These are phyloP conservation scores for Aphyosemion australe DNA, from an alignment of 2,113 vertebrate genomes.

Conservation along the genomic window DNA sequence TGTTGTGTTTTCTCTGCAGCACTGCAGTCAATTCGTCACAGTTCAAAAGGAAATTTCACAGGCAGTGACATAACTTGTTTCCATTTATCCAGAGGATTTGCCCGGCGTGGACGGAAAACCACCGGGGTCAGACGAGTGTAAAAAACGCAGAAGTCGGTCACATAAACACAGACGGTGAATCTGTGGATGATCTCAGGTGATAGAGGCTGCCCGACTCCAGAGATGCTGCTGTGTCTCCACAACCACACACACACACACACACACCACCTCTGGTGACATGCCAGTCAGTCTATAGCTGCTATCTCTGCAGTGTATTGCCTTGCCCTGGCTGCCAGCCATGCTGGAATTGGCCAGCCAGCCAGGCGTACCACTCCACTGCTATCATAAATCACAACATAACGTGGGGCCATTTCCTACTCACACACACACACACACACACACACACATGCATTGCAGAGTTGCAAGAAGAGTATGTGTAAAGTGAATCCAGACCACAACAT, in stretches of 20 bases:
- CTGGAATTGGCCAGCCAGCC: constrained; percentile 82
- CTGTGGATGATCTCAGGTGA: constrained; percentile 64
- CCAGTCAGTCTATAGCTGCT: constrained; percentile 80
- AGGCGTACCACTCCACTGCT: constrained; percentile 72
- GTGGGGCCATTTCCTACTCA: constrained; percentile 64
- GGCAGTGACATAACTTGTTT: constrained; percentile 40
- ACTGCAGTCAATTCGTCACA: constrained; percentile 20
- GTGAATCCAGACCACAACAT: constrained; percentile 10
- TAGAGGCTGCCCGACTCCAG: constrained; percentile 67
- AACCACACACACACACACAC: constrained; percentile 38
- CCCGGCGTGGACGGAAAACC: constrained; percentile 22
- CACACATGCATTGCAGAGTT: neutral
- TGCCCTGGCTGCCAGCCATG: constrained; percentile 83
- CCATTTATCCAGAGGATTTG: too few species aligned
- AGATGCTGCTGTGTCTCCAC: constrained; percentile 53
- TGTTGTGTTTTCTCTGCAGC: neutral
- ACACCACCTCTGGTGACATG: constrained; percentile 67
- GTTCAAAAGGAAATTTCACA: constrained; percentile 27
- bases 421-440: constrained; percentile 37
- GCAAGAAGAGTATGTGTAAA: constrained; percentile 10
- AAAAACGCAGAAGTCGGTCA: neutral
- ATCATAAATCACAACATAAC: constrained; percentile 80
- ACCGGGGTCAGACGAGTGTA: constrained; percentile 14
- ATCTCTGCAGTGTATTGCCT: constrained; percentile 83
- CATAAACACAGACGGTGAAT: constrained; percentile 50